Evolutionary conservation across 2,113 vertebrate genomes (phyloP), one percentile per base, ranked within the genome.

Genomic region (Hiodon tergisus): DNA sequence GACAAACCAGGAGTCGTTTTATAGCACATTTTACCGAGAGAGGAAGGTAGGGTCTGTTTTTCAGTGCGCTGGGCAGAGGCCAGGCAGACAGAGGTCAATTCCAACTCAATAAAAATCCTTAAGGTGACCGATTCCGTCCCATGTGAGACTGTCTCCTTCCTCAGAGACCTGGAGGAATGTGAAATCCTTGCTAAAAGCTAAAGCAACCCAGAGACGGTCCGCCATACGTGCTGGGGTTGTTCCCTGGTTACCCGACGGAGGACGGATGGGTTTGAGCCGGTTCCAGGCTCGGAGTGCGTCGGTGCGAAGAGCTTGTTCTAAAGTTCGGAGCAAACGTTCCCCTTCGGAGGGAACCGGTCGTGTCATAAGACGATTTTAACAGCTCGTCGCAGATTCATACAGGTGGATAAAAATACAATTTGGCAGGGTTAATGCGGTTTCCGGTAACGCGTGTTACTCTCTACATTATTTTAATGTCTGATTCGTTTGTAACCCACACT

Each of bases 1-100:
- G 66, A 68, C 55, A 60, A 75, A 69, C 46, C 13, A 31, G 7
- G 48, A 60, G 55, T 67, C 52, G n/a, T 67, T 75, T 75, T 69
- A 75, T 52, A 66, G 67, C 47, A 17, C 60, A 46, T 14, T 57
- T 75, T 51, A 17, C 11, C 13, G n/a, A 66, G 53, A 68, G 50
- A 50, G 54, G 67, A 51, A 52, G 55, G 46, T 59, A 17, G 48
- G 31, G 31, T 31, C 31, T 31, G 4, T 62, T 50, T 61, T 63
- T n/a, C 57, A 62, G 47, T n/a, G 14, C 14, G n/a, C 71, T 72
- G 71, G 71, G 47, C 5, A 5, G 46, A 7, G 58, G 13, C 71
- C 71, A 62, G 58, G 71, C 11, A 46, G 31, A 11, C 55, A 59
- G 47, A 14, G 46, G 4, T 50, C 9, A 61, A 62, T 31, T 61